phyloP scores from a whole-genome alignment of 2,113 vertebrate species.

The Vidua macroura region DNA sequence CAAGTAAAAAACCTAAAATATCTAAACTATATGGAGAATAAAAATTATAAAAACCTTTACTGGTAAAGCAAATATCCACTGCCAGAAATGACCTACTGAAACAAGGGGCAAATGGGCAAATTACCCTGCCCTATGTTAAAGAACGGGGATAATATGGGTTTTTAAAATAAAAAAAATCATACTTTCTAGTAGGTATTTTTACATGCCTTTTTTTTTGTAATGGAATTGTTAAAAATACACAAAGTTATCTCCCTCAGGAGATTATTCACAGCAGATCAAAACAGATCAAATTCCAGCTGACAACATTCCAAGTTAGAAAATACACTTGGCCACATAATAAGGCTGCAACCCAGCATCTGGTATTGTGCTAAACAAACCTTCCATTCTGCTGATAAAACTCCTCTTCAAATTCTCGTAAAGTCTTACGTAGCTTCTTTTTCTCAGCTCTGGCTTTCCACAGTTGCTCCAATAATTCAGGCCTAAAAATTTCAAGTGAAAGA shows the following conservation, averaged over 20 bases:
- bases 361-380: slow-evolving; percentile 77
- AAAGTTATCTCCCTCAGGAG: neutral
- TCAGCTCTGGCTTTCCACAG: slow-evolving; percentile 97
- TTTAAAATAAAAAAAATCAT: neutral
- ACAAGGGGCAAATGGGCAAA: neutral
- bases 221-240: neutral
- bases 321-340: neutral
- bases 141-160: neutral
- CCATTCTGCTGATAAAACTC: slow-evolving; percentile 95
- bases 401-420: slow-evolving; percentile 92
- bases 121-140: neutral
- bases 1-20: neutral
- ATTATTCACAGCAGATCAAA: neutral
- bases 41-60: neutral
- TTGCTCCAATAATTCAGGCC: slow-evolving; percentile 97
- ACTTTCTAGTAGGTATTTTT: neutral
- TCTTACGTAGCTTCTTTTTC: slow-evolving; percentile 95
- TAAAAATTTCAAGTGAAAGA: slow-evolving; percentile 62
- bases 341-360: neutral
- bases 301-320: neutral
- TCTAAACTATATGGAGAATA: neutral
- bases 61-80: neutral
- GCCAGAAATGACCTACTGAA: neutral
- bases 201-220: neutral
- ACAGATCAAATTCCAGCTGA: neutral